phyloP scores from a whole-genome alignment of 2,113 vertebrate species.

The Leuciscus idus region DNA sequence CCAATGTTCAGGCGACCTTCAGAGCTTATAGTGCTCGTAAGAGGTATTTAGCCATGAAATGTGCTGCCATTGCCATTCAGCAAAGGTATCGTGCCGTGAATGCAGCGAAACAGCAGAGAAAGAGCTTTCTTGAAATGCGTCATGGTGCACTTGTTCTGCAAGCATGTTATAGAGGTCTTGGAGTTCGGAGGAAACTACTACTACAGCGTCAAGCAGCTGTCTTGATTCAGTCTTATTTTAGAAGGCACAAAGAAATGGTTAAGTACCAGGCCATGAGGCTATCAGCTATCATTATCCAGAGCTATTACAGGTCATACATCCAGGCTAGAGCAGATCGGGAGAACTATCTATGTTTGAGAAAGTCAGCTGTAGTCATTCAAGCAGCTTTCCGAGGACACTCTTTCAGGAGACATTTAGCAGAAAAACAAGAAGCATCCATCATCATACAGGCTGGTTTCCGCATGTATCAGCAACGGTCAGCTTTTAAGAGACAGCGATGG shows the following conservation, averaged over 20 bases:
- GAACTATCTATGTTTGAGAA: constrained; percentile 67
- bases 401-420: constrained; percentile 55
- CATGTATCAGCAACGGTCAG: constrained; percentile 68
- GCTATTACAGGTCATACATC: constrained; percentile 70
- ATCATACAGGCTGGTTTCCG: constrained; percentile 80
- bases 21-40: constrained; percentile 66
- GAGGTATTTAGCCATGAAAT: constrained; percentile 67
- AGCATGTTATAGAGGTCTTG: constrained; percentile 75
- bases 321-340: constrained; percentile 64
- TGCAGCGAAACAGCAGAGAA: constrained; percentile 61
- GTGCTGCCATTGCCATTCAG: constrained; percentile 74
- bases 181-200: constrained; percentile 66
- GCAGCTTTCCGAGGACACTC: constrained; percentile 69
- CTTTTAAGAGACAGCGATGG: constrained; percentile 70
- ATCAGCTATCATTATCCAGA: constrained; percentile 81
- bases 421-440: constrained; percentile 67
- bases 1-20: constrained; percentile 76
- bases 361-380: constrained; percentile 72
- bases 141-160: constrained; percentile 74
- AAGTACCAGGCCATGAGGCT: constrained; percentile 76
- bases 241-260: constrained; percentile 68
- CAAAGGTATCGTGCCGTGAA: constrained; percentile 68
- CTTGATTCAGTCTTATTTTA: constrained; percentile 78
- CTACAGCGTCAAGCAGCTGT: constrained; percentile 73
- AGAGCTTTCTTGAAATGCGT: constrained; percentile 69